Base-by-base conservation (phyloP, 2,888 invertebrate genomes). In the Ethmia dodecea region DNA sequence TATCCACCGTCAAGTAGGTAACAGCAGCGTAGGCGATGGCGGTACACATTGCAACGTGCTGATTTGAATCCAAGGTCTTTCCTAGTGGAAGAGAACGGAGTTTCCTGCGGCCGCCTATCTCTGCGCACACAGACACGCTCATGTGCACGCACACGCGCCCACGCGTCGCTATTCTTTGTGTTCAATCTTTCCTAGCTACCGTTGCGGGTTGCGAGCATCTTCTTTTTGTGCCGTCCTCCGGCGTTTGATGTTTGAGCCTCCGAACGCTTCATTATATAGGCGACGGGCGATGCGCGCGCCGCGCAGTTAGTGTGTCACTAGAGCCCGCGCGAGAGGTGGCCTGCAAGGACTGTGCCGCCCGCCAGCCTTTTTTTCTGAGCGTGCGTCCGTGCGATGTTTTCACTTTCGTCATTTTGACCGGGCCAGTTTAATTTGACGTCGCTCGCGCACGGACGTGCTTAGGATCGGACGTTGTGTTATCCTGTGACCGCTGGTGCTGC, bases 51-150 rank as follows among this genome's bases (percentile, higher is more conserved):
- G 83, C 84, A 83, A 80, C 80, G 80, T 80, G 80, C 79, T 79
- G 79, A 80, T 81, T 83, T 77, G 71, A 73, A 79, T 72, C 86
- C 86, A 86, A 87, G 86, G 86, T 83, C 86, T 86, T 87, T 87
- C 86, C 86, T 86, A 77, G 83, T 86, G 86, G 84, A 87, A 86
- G 86, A 87, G 86, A 87, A 86, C 83, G 86, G 86, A 76, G 86
- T 86, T 86, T 87, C 86, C 86, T 86, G 86, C 83, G 84, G 63
- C 78, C 77, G 77, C 81, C 83, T 83, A 79, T 84, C 83, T 81
- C 80, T 75, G 74, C 69, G 70, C 81, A 79, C 81, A 75, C 75
- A 61, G 60, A 74, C 78, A 72, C 52, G 59, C 60, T 67, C 79
- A 72, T 75, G 77, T 68, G 72, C 72, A 78, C 81, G 72, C 80